These are phyloP conservation scores for Sebastes matsubarae DNA, from an alignment of 2,797 vertebrate species.

Conservation along the genomic window DNA sequence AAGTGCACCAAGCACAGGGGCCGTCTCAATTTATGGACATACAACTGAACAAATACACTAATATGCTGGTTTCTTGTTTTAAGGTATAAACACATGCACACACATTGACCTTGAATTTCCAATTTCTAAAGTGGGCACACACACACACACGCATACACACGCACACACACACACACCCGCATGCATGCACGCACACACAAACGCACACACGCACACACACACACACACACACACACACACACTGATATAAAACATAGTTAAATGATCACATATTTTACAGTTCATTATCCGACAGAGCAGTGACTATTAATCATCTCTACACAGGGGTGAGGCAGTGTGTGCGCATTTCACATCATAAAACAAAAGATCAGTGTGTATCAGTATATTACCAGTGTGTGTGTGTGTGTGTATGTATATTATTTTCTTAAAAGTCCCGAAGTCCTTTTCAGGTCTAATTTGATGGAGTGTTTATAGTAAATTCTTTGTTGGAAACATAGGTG, in stretches of 20 bases:
- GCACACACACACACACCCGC: background rate
- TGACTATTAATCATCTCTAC: constrained; percentile 60
- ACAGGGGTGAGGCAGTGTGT: constrained; percentile 5
- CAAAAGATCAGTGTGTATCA: constrained; percentile 22
- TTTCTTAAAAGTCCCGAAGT: background rate
- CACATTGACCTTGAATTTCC: constrained; percentile 30
- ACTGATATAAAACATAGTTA: constrained; percentile 40
- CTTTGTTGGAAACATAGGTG: background rate
- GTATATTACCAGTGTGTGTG: background rate
- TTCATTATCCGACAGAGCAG: constrained; percentile 57
- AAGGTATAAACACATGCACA: background rate
- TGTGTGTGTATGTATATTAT: background rate
- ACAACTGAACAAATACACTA: background rate
- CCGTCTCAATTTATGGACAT: background rate
- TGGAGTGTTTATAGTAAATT: background rate
- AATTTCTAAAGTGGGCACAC: background rate
- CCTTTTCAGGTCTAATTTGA: background rate
- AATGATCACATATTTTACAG: constrained; percentile 58
- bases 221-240: background rate
- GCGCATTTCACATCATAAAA: constrained; percentile 16
- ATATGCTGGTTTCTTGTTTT: constrained; percentile 6
- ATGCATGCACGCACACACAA: background rate
- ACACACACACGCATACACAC: background rate
- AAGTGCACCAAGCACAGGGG: background rate
- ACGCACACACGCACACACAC: background rate